Conservation (phyloP, 2,113 vertebrate genomes). For the Phyllostomus hastatus region DNA sequence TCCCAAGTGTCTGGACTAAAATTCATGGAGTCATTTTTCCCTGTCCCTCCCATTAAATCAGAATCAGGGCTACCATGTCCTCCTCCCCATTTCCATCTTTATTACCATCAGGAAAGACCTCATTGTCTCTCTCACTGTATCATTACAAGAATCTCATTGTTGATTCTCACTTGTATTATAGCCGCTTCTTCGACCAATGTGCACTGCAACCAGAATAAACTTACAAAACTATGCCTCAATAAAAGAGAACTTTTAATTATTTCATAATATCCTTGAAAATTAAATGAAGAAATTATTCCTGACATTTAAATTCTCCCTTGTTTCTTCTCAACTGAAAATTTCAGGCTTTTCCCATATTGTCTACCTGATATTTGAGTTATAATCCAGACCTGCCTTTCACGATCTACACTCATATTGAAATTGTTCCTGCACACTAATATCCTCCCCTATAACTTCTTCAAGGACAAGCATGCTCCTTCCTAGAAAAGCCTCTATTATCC, state of each 20-base stretch:
- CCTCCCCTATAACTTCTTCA: background rate
- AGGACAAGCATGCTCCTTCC: background rate
- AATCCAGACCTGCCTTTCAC: background rate
- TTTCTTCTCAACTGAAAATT: background rate
- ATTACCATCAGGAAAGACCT: background rate
- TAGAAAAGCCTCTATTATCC: background rate
- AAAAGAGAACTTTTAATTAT: background rate
- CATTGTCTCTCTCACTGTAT: background rate
- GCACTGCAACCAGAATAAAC: background rate
- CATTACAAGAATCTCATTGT: background rate
- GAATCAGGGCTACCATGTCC: background rate
- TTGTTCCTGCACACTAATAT: background rate
- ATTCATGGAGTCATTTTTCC: background rate
- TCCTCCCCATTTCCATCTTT: background rate
- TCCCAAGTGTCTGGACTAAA: background rate
- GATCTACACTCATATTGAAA: background rate
- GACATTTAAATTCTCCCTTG: background rate
- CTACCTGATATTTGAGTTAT: background rate
- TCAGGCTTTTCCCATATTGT: too few relatives aligned
- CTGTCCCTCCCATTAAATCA: background rate
- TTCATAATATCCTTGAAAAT: background rate
- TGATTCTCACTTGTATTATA: background rate
- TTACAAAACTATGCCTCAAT: background rate
- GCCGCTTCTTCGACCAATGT: background rate
- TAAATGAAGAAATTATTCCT: background rate